These are phyloP conservation scores for Heterocephalus glaber DNA, from an alignment of 2,113 vertebrate genomes.

Conservation along the genomic window DNA sequence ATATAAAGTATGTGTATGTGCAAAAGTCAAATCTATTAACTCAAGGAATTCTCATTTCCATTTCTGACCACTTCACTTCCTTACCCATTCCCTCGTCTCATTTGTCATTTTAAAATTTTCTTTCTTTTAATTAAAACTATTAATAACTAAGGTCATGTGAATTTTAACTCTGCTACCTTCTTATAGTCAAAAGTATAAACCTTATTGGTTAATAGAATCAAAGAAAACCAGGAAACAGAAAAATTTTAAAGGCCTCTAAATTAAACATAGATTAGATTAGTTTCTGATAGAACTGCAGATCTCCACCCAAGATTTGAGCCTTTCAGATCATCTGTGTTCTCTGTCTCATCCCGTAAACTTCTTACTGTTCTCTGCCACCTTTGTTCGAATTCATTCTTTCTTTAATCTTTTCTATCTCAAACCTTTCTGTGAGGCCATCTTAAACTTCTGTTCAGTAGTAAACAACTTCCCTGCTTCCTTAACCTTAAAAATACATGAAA, in stretches of 20 bases:
- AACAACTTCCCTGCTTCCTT: not conserved
- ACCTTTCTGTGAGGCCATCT: not conserved
- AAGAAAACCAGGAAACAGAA: conserved; percentile 19
- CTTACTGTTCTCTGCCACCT: not conserved
- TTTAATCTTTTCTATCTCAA: not conserved
- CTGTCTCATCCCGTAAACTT: not conserved
- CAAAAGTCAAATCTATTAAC: not conserved
- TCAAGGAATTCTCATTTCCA: not conserved
- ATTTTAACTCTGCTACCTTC: conserved; percentile 50
- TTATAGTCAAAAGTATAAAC: conserved; percentile 24
- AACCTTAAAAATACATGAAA: not conserved
- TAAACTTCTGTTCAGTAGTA: conserved; percentile 16
- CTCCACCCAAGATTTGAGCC: not conserved
- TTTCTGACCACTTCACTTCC: not conserved
- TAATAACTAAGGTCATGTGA: conserved; percentile 57
- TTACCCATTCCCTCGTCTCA: not conserved
- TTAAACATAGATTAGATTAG: not conserved
- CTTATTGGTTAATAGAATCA: conserved; percentile 27
- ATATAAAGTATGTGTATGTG: not conserved
- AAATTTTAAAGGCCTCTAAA: not conserved
- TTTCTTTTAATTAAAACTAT: conserved; percentile 53
- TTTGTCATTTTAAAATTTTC: conserved; percentile 30
- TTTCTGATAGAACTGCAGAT: not conserved
- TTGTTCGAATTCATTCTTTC: not conserved
- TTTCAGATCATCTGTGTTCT: not conserved